Evolutionary conservation across 2,797 vertebrate genomes (phyloP).

Genomic region (Thalassophryne amazonica): DNA sequence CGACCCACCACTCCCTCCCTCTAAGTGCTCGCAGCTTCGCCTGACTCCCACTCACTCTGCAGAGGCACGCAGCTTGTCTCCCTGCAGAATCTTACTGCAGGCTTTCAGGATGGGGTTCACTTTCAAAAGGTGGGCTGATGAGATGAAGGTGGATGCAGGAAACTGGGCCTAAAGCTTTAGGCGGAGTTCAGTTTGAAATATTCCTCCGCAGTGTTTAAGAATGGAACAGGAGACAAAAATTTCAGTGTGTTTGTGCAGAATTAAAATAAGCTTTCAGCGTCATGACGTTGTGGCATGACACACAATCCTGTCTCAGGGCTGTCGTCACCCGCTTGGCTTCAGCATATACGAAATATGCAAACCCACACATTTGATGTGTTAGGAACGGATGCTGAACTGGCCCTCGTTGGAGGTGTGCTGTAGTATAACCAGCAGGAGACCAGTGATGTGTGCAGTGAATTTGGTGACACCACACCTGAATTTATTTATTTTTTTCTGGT

Average conservation of each 20-base stretch:
- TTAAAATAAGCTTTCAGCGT: conserved; percentile 24
- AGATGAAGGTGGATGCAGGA: conserved; percentile 8
- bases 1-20: conserved; percentile 9
- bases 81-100: conserved; percentile 20
- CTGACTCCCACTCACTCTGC: conserved; percentile 55
- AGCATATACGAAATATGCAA: conserved; percentile 54
- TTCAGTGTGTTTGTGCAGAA: conserved; percentile 36
- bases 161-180: conserved; percentile 1
- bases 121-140: conserved; percentile 30
- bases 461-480: too few relatives aligned
- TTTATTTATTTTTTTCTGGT: too few relatives aligned
- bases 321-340: conserved; percentile 62
- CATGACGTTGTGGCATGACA: conserved; percentile 42
- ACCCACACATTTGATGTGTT: conserved; percentile 55
- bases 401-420: conserved; percentile 43
- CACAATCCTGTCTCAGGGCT: conserved; percentile 65
- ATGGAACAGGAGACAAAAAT: conserved; percentile 31
- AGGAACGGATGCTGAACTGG: conserved; percentile 32
- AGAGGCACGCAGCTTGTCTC: conserved; percentile 31
- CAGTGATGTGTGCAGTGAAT: too few relatives aligned
- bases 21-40: conserved; percentile 55
- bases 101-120: conserved; percentile 26
- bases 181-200: conserved; percentile 7
- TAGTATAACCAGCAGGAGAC: too few relatives aligned
- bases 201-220: conserved; percentile 7